Base-by-base conservation (phyloP, 2,797 vertebrate genomes). In the Anguilla megastoma region DNA sequence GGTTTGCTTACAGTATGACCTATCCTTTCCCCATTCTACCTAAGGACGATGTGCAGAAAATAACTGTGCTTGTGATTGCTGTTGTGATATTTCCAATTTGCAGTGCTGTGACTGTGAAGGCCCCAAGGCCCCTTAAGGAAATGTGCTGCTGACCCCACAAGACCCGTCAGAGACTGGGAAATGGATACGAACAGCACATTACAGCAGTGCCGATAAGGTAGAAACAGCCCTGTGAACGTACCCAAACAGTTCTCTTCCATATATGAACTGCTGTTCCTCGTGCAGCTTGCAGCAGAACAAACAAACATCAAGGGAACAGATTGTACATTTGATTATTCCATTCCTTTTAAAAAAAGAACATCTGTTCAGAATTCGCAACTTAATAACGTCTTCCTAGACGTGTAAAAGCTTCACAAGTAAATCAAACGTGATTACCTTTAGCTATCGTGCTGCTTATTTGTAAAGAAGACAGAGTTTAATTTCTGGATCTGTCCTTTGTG, bases 391-490 rank as follows among this genome's bases (percentile, higher is more conserved):
- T 76, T 33, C 21, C 0, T 14, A 41, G 48, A 30, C 12, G 24
- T 27, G 66, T 21, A 6, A 85, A 85, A 85, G 83, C 30, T 84
- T 27, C 45, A 84, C 7, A 56, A 3, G 30, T 56, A 10, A 24
- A 56, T 56, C 24, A 8, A 50, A 54, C 50, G 54, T 54, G n/a
- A 50, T 84, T 58, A 85, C 83, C 52, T 85, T 16, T 24, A 85
- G 83, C 7, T 14, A 54, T 36, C 14, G 24, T 33, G 27, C 83
- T 54, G 52, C 52, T 9, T 58, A 54, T 85, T n/a, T 30, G 83
- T 85, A 56, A 58, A 85, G 27, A 56, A 30, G 27, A 56, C 54
- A 33, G 50, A 85, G 24, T 85, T 58, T 58, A 58, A 85, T 85
- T 85, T 33, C 50, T 30, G 52, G 83, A 85, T 54, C 50, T 18